phyloP scores from a whole-genome alignment of 2,113 vertebrate genomes.

The Dolichallabes microphthalmus region DNA sequence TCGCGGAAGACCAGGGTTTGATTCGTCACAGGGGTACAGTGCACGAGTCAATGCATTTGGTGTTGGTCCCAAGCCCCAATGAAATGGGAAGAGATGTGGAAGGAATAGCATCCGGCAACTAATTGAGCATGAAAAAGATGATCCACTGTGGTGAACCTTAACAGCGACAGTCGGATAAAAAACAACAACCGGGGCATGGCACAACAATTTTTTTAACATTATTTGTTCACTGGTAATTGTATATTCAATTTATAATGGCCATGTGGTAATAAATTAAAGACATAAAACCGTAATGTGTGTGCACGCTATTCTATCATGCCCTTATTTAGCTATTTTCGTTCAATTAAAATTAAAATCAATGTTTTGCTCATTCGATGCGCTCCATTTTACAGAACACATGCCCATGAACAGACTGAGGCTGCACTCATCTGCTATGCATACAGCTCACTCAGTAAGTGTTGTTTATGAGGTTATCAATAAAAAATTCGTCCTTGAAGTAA shows the following conservation, averaged over 20 bases:
- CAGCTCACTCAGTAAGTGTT: neutral
- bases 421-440: neutral
- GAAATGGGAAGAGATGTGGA: too few relatives aligned
- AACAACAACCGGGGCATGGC: too few relatives aligned
- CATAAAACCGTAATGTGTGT: neutral
- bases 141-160: too few relatives aligned
- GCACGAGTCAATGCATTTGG: too few relatives aligned
- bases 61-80: too few relatives aligned
- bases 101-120: too few relatives aligned
- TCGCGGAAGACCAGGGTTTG: too few relatives aligned
- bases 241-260: neutral
- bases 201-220: neutral
- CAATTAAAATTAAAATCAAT: neutral
- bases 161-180: too few relatives aligned
- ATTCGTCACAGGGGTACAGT: too few relatives aligned
- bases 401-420: neutral
- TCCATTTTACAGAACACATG: neutral
- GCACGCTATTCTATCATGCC: neutral
- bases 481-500: neutral
- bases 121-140: too few relatives aligned
- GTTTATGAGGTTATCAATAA: neutral
- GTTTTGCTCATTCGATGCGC: neutral
- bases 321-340: neutral
- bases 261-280: neutral
- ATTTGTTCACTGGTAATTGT: neutral